Evolutionary conservation across 2,797 vertebrate species (phyloP).

Genomic region (Eospalax fontanierii): DNA sequence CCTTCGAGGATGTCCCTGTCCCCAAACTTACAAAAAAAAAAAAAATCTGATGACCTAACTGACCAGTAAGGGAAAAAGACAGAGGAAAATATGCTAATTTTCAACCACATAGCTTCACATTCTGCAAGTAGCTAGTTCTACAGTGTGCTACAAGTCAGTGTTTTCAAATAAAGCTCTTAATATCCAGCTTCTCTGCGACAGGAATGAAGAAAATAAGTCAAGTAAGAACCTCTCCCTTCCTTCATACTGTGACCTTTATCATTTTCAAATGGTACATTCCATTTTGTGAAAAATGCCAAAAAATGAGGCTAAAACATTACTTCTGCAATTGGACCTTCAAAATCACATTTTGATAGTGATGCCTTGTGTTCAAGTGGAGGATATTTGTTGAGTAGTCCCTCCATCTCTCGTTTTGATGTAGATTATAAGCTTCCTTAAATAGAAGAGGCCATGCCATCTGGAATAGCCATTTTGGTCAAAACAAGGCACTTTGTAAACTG

Average conservation of each 20-base stretch:
- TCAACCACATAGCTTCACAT: neutral
- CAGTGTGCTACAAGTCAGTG: neutral
- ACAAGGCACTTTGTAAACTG: neutral
- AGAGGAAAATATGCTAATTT: neutral
- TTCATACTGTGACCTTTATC: neutral
- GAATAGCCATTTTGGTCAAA: neutral
- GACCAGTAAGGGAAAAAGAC: neutral
- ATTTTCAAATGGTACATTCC: neutral
- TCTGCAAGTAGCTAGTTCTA: neutral
- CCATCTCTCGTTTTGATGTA: neutral
- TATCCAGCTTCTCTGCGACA: neutral
- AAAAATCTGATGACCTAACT: too few relatives aligned
- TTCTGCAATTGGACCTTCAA: neutral
- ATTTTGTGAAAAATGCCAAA: neutral
- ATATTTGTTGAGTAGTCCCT: neutral
- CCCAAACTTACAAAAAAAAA: neutral
- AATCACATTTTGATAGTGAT: neutral
- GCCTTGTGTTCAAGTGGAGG: neutral
- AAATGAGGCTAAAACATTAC: neutral
- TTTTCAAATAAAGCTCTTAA: neutral
- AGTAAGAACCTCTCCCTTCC: neutral
- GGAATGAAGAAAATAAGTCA: neutral
- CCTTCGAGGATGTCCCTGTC: neutral
- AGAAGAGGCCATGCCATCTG: neutral
- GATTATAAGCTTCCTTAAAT: neutral